Conservation (phyloP, 2,797 vertebrate species). For the Schizopygopsis pylzovi region DNA sequence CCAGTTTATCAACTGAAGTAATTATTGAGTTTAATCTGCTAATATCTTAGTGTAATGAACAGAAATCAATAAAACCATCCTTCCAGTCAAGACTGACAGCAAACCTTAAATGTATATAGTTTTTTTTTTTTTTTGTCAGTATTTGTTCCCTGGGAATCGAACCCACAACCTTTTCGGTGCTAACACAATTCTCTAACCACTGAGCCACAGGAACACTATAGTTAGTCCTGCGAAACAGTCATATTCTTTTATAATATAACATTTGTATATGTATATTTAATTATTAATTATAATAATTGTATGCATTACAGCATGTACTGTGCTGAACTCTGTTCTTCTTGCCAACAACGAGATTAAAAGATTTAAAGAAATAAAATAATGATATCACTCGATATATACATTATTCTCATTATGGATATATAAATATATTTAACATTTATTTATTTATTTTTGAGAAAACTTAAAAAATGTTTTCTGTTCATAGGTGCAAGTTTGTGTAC, state of each 20-base stretch:
- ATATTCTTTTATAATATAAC: neutral
- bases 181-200: too few species aligned
- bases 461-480: neutral
- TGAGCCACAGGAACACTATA: too few species aligned
- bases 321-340: neutral
- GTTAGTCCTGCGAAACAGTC: neutral
- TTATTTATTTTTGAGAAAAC: neutral
- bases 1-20: conserved; percentile 2
- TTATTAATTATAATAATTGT: neutral
- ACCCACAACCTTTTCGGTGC: too few species aligned
- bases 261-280: neutral
- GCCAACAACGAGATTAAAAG: neutral
- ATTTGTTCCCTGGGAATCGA: too few species aligned
- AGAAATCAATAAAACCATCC: conserved; percentile 17
- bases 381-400: neutral
- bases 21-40: conserved; percentile 24
- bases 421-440: neutral
- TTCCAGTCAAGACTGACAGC: neutral
- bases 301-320: neutral
- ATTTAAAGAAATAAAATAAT: neutral
- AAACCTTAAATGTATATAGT: neutral
- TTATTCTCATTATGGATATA: neutral
- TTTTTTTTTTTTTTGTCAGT: too few species aligned
- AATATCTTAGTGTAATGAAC: conserved; percentile 21
- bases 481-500: neutral